These are phyloP conservation scores for Cabera pusaria DNA, from an alignment of 2,888 invertebrate species.

Conservation along the genomic window DNA sequence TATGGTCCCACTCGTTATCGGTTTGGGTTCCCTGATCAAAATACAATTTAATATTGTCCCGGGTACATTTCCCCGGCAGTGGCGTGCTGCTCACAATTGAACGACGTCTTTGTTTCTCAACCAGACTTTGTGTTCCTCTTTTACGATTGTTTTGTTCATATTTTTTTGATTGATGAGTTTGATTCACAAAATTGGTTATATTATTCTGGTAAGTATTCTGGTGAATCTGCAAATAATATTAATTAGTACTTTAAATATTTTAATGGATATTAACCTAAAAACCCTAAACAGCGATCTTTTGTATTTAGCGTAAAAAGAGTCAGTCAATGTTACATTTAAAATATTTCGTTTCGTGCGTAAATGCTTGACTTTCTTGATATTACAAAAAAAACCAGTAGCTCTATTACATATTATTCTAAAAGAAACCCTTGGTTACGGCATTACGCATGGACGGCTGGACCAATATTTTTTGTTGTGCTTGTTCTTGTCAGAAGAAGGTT, in stretches of 20 bases:
- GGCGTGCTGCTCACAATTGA: conserved; percentile 50
- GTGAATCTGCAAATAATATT: conserved; percentile 12
- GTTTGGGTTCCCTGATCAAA: conserved; percentile 58
- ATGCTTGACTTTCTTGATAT: no score
- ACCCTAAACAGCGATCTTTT: no score
- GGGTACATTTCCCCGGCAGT: conserved; percentile 33
- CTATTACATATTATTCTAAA: no score
- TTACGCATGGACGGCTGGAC: no score
- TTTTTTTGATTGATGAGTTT: conserved; percentile 12
- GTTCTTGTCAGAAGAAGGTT: no score
- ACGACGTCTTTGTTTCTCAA: conserved; percentile 29
- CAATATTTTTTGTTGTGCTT: no score
- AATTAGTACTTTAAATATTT: background rate
- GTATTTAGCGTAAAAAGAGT: no score
- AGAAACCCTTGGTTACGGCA: no score
- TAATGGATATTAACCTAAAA: no score
- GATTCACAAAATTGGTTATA: conserved; percentile 6
- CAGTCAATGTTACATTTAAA: no score
- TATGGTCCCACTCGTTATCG: conserved; percentile 30
- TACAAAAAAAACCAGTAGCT: no score
- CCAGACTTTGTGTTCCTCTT: conserved; percentile 9
- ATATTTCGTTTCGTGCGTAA: no score
- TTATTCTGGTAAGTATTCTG: conserved; percentile 11
- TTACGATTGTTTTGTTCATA: conserved; percentile 9
- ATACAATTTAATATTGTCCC: conserved; percentile 31